Evolutionary conservation across 2,888 invertebrate genomes (phyloP), one percentile per base, ranked within the genome.

Genomic region (Oscheius onirici): DNA sequence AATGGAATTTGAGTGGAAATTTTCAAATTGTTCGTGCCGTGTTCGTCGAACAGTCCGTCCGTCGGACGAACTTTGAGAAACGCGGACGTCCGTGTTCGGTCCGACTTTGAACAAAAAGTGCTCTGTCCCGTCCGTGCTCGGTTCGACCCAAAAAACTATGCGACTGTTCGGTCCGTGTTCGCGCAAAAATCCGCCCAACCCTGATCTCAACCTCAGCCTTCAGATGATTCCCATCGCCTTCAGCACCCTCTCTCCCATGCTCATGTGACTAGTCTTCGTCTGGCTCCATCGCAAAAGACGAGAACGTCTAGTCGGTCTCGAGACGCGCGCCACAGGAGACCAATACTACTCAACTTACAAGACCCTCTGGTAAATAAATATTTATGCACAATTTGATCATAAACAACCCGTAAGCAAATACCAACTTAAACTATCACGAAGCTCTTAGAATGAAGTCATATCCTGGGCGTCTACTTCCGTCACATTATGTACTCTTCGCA

Each of bases 211-310:
- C 15, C 11, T 52, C 2, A 20, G 40, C 15, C 17, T 46, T 49
- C 49, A 63, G 63, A n/a, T 63, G 26, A 6, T 63, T 3, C 49
- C 49, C 10, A 63, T 63, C n/a, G 26, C 28, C 24, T 63, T 63
- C 28, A 49, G 49, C 15, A 49, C 49, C 13, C 24, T 63, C n/a
- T 63, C 63, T 49, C 63, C 63, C 24, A 26, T 63, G 5, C 17
- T 63, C 15, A 63, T 63, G 63, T 63, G 63, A 49, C 13, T 46
- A 3, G 63, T 63, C 17, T 63, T 63, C 28, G 63, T 49, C 26
- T 63, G 46, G 63, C n/a, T 63, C 11, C 46, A 20, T 10, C 20
- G 46, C 6, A 63, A 63, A 28, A 24, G 63, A n/a, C 24, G 20
- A 28, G 6, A 28, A 11, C 24, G 63, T 8, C 17, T 63, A 5